Evolutionary conservation across 2,113 vertebrate genomes (phyloP), one percentile per base, ranked within the genome.

Genomic region (Lampris megalopsis): DNA sequence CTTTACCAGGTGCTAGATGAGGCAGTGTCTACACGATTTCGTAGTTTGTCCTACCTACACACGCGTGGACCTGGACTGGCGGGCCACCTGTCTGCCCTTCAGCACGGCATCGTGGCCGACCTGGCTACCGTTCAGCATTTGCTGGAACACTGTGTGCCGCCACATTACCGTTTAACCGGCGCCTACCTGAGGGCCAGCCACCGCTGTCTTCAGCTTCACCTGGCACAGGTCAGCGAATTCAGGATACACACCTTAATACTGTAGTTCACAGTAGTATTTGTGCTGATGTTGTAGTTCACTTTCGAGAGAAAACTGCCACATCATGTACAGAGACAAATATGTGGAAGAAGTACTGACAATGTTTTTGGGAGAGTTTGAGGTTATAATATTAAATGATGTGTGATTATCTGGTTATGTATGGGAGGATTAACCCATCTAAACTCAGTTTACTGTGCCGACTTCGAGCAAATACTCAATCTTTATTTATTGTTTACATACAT

Each of bases 81-180:
- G 3, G 94, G 82, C 43, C 96, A 98, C 89, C 92, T 99, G 60
- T 94, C 94, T 3, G 92, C 85, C 0, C 94, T 99, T 73, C 96
- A 96, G 88, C 95, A 95, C 49, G 89, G 90, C 49, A 86, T 98
- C 2, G 95, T 97, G 88, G 89, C 93, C 0, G 96, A 99, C 80
- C 78, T 99, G 90, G 57, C 80, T 0, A 93, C 94, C 3, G 96
- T 97, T 2, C 95, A 96, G 77, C 95, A 97, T 72, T 85, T 97
- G 42, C 90, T 99, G 90, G 97, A 95, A 61, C 97, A 97, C 75
- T 99, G 98, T 0, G 97, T 97, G 69, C 98, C 98, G 0, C 85
- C 94, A 4, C 94, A 97, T 83, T 99, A 99, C 88, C 87, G 88
- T 7, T 91, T 99, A 64, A 94, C 97, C 3, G 88, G 72, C 0